Base-by-base conservation (phyloP, 2,797 vertebrate genomes). In the Mergus octosetaceus region DNA sequence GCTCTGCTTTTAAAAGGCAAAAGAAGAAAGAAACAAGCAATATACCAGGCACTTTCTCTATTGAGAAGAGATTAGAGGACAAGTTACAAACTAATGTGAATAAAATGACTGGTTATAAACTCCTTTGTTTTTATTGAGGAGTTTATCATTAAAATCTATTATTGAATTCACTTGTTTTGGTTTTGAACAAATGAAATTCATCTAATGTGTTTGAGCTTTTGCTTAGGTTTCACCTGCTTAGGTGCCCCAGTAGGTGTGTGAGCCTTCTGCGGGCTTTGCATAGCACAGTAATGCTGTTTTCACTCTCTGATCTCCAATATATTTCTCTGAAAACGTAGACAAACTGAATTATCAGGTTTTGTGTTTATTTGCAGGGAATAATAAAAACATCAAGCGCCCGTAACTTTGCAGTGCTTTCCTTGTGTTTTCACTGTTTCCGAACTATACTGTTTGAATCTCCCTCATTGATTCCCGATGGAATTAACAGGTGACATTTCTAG, bases 311-410 rank as follows among this genome's bases (percentile, higher is more conserved):
- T 57, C 68, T 82, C 66, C 64, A 77, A 1, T 73, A 49, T 62
- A 72, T 96, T 84, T 65, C 93, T 94, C 66, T 90, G 79, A 93
- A 88, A 88, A 71, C 91, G 64, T 43, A 94, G 93, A 91, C 13
- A 11, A 45, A 93, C 36, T 76, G 94, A 91, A 95, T 91, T 78
- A 93, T 57, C 39, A 74, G 34, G 49, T 58, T 80, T 85, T 73
- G 90, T 72, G 87, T 79, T 95, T 94, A 68, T 92, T 93, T 73
- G 34, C 81, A 49, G 87, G 19, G 61, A 43, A 85, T 66, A 86
- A 62, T 68, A 49, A 70, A 62, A 74, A 69, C 2, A 39, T 78
- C 58, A 79, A 91, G 61, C 27, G 34, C 27, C 3, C 1, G 28
- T 60, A 77, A 45, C 51, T 95, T 75, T n/a, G 13, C n/a, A 11